These are phyloP conservation scores for Benitochromis conjunctus DNA, from an alignment of 2,113 vertebrate genomes.

Conservation along the genomic window DNA sequence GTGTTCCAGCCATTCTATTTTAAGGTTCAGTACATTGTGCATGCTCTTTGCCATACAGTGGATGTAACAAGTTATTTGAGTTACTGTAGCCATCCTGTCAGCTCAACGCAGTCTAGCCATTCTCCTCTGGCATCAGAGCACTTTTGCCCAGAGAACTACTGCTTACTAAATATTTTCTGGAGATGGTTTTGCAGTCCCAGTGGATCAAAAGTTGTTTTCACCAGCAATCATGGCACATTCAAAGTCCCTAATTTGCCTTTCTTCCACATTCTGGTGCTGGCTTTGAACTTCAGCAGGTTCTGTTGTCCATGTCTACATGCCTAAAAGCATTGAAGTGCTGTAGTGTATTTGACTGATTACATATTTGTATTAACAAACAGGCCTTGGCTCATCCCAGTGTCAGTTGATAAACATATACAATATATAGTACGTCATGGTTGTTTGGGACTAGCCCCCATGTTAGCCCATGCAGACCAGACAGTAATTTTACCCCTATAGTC, in stretches of 20 bases:
- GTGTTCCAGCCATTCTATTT: neutral
- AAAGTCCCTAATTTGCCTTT: rapidly evolving
- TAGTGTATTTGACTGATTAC: neutral
- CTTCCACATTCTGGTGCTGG: neutral
- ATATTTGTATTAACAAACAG: neutral
- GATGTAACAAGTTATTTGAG: no score
- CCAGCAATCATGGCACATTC: neutral
- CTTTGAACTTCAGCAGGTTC: neutral
- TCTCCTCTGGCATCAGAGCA: neutral
- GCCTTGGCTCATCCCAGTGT: neutral
- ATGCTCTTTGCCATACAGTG: neutral
- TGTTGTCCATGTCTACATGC: neutral
- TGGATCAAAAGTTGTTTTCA: neutral
- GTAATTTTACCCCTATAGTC: neutral
- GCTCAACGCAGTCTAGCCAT: neutral
- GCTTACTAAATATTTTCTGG: neutral
- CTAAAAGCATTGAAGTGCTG: neutral
- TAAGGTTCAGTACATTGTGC: neutral
- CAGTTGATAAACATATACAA: neutral
- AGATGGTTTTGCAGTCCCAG: neutral
- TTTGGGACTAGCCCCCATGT: neutral
- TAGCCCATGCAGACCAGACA: neutral
- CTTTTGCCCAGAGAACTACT: neutral
- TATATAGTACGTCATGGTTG: neutral
- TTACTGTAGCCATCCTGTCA: neutral